Base-by-base conservation (phyloP, 2,113 vertebrate genomes). In the Anoura caudifer region DNA sequence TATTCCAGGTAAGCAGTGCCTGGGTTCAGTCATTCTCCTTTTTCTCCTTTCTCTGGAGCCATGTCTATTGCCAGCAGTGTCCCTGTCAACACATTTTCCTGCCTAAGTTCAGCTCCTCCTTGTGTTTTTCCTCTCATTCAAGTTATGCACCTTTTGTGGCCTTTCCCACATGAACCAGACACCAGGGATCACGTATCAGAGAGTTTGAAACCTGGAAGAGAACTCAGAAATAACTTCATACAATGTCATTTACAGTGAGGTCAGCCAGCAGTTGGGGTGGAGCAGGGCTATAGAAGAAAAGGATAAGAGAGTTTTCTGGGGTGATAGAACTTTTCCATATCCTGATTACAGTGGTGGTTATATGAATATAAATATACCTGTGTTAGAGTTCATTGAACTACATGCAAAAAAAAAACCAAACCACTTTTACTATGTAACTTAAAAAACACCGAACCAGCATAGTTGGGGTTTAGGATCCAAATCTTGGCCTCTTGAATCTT, bases 1-100 rank as follows among this genome's bases (percentile, higher is more conserved):
- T 31, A 10, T 45, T 63, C 63, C 26, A 15, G 38, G 22, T 0
- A 13, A 61, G 54, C 24, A 2, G 47, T 0, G 0, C 26, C 65
- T 28, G 50, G 12, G 9, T 7, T 24, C 24, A 3, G 19, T 15
- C 31, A 12, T 19, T 31, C 12, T 17, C 52, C 28, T 15, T 20
- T 26, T 1, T 10, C 17, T 50, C 17, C 33, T 22, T n/a, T 92
- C 26, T 59, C 45, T 26, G 13, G 56, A 10, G 45, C 76, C 20
- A 1, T 8, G 12, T 65, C 69, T 38, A 3, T n/a, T 33, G 19
- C 47, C 17, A 24, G 75, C 10, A 6, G 5, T 4, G 33, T 19
- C 88, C 38, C 41, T 13, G 2, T 43, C 75, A 47, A 50, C 15
- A 4, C 12, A 8, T n/a, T 83, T 15, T 26, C 31, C 83, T 83